Evolutionary conservation across 2,888 invertebrate genomes (phyloP).

Genomic region (Meteorus colon): DNA sequence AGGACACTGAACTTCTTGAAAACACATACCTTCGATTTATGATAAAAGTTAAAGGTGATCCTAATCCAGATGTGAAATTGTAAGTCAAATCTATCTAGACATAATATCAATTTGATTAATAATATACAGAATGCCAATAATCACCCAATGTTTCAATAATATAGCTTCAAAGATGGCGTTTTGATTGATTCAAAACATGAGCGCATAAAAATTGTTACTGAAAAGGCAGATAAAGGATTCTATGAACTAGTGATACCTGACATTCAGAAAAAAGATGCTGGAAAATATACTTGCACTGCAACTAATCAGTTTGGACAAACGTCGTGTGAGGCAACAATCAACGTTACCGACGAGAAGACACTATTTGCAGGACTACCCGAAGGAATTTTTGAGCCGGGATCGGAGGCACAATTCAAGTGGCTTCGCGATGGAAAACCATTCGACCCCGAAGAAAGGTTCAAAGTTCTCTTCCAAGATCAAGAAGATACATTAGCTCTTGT

Average conservation of each 20-base stretch:
- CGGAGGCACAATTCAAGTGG: constrained; percentile 87
- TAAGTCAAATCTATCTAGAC: constrained; percentile 75
- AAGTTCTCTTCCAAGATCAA: constrained; percentile 91
- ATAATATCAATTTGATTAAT: constrained; percentile 13
- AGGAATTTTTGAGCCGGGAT: constrained; percentile 81
- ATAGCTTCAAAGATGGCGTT: constrained; percentile 87
- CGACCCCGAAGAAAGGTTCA: constrained; percentile 93
- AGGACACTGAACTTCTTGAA: constrained; percentile 90
- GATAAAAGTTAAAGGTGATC: constrained; percentile 90
- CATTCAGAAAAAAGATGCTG: constrained; percentile 86
- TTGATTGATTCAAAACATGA: constrained; percentile 81
- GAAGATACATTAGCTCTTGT: constrained; percentile 94
- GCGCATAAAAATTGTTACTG: constrained; percentile 82
- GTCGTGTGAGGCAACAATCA: constrained; percentile 83
- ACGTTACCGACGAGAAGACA: constrained; percentile 88
- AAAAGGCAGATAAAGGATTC: constrained; percentile 86
- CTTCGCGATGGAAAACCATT: constrained; percentile 89
- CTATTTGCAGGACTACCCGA: constrained; percentile 85
- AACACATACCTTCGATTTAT: constrained; percentile 91
- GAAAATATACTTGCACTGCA: constrained; percentile 88
- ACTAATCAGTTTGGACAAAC: constrained; percentile 87
- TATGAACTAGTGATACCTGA: constrained; percentile 91
- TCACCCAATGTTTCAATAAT: neutral
- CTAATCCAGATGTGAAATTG: constrained; percentile 93
- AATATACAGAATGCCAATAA: neutral